Evolutionary conservation across 1,140 invertebrate genomes (phyloP).

Genomic region (Littorina saxatilis): DNA sequence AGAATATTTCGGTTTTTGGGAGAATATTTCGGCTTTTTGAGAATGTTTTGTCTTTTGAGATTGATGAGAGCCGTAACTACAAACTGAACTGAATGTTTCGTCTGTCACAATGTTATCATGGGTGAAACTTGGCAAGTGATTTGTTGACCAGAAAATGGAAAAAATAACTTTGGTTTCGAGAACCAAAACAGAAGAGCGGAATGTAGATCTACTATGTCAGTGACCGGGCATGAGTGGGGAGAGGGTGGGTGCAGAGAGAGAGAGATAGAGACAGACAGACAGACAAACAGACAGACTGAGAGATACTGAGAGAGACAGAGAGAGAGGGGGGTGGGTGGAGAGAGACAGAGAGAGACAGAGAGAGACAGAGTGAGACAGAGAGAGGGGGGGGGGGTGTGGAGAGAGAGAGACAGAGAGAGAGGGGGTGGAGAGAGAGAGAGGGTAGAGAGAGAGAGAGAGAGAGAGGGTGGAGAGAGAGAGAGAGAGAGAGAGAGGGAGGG

Average conservation of each 20-base stretch:
- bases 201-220: too few species aligned
- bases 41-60: too few species aligned
- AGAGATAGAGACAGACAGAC: background rate
- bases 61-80: too few species aligned
- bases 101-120: too few species aligned
- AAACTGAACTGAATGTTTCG: too few species aligned
- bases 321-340: background rate
- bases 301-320: background rate
- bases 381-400: background rate
- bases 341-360: slow-evolving; percentile 9
- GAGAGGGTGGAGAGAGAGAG: background rate
- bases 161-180: too few species aligned
- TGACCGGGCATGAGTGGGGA: too few species aligned
- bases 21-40: too few species aligned
- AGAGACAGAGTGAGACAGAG: background rate
- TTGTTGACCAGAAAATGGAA: too few species aligned
- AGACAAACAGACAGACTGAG: background rate
- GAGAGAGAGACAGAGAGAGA: slow-evolving; percentile 1
- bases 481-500: background rate
- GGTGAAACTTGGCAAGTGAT: too few species aligned
- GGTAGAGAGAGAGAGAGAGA: background rate
- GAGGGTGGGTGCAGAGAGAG: background rate
- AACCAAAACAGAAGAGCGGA: too few species aligned
- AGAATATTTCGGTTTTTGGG: too few species aligned
- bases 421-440: background rate